Conservation (phyloP, 2,797 vertebrate species). For the Apogon hyalosoma region DNA sequence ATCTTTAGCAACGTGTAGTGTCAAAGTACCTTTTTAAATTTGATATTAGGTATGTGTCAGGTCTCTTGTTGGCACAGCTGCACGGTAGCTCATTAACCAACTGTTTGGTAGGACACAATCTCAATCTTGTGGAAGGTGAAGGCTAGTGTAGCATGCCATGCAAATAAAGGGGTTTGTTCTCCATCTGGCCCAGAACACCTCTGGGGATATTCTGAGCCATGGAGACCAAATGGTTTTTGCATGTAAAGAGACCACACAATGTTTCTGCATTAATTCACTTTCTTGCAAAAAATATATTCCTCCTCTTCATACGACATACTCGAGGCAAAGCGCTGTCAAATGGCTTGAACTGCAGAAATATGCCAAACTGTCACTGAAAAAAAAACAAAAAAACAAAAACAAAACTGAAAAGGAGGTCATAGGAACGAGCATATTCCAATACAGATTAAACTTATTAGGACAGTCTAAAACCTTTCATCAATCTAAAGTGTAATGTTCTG, state of each 20-base stretch:
- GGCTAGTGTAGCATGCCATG: conserved; percentile 74
- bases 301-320: conserved; percentile 23
- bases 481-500: background rate
- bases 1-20: conserved; percentile 47
- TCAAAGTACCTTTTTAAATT: conserved; percentile 55
- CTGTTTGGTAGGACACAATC: conserved; percentile 78
- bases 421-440: conserved; percentile 12
- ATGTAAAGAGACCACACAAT: conserved; percentile 58
- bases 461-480: conserved; percentile 2
- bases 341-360: conserved; percentile 30
- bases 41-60: conserved; percentile 68
- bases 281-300: conserved; percentile 39
- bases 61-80: conserved; percentile 70
- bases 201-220: conserved; percentile 65
- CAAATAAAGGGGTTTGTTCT: conserved; percentile 75
- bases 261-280: conserved; percentile 52
- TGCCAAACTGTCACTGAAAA: conserved; percentile 4
- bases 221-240: conserved; percentile 69
- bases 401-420: conserved; percentile 29
- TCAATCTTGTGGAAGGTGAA: conserved; percentile 77
- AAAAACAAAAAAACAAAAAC: conserved; percentile 6
- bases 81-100: conserved; percentile 78
- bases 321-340: conserved; percentile 33
- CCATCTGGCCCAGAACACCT: conserved; percentile 76
- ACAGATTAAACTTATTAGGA: background rate